Base-by-base conservation (phyloP, 2,113 vertebrate genomes). In the Capricornis sumatraensis region DNA sequence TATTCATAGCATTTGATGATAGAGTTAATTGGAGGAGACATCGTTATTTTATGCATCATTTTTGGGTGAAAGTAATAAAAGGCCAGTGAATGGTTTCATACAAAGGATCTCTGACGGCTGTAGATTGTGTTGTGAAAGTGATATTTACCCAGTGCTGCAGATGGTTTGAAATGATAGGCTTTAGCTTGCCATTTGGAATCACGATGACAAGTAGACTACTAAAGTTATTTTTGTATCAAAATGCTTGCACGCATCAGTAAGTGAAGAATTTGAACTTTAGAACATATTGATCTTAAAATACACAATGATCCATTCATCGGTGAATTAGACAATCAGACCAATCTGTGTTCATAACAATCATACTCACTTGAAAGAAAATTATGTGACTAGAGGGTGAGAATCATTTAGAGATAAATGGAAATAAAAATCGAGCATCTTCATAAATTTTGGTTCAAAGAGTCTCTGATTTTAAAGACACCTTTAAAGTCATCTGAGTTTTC, bases 101-200 rank as follows among this genome's bases (percentile, higher is more conserved):
- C 36, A 97, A 98, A 97, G 47, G 45, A 93, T 92, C 87, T 82
- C 82, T 58, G 93, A 47, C 1, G 60, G n/a, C 85, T 96, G 55
- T 43, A 89, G 84, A 87, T 90, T 71, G n/a, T 87, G 40, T 91
- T 89, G n/a, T 58, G 97, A 98, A 95, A 98, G 81, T 91, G 88
- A 45, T 97, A 95, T 84, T 98, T 98, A 96, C 84, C 81, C 23
- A 16, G 86, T 57, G 62, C 92, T 97, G 97, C 98, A 97, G 96
- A 98, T 98, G 97, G 97, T 95, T 97, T 90, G 88, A 98, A 98
- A 98, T 98, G 98, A 97, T 53, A 97, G 96, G 95, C 92, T 97
- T 95, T 71, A 95, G 95, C 84, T 94, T 97, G 45, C 97, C 90
- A 92, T 97, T 98, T 96, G 83, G 96, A 98, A 98, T 97, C 93